Percentiles rank a stretch among this genome's conserved stretches.
Evolutionary conservation across 2,113 vertebrate genomes (phyloP).

Genomic region (Brachypodius melanocephalos): DNA sequence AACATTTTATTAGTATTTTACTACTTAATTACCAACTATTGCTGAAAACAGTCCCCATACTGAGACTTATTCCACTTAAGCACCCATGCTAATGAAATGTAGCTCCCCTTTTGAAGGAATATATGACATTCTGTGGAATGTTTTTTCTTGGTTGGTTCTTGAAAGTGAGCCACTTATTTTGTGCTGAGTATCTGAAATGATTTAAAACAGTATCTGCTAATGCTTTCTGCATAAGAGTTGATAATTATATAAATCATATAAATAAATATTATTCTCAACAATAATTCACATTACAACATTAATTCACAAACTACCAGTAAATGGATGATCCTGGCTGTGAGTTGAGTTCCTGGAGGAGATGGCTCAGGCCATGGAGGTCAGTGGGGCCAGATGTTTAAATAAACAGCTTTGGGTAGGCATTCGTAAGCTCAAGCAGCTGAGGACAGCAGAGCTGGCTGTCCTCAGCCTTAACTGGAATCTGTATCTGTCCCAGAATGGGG

Average conservation of each 20-base stretch:
- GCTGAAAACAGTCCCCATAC: not conserved
- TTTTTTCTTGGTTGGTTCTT: not conserved
- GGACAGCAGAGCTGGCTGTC: not conserved
- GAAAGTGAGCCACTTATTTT: constrained; percentile 25
- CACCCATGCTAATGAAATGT: not conserved
- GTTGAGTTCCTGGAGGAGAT: not conserved
- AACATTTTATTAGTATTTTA: constrained; percentile 38
- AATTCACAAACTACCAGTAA: not conserved
- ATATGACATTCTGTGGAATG: not conserved
- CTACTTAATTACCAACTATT: constrained; percentile 22
- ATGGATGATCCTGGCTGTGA: not conserved
- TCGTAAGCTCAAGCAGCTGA: not conserved
- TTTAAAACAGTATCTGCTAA: not conserved
- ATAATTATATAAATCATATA: not conserved
- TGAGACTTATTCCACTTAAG: not conserved
- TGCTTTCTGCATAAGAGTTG: not conserved
- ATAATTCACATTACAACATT: not conserved
- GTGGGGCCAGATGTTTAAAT: too few species aligned
- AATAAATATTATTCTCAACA: not conserved
- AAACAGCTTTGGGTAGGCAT: not conserved
- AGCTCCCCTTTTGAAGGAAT: not conserved
- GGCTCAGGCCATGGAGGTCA: not conserved
- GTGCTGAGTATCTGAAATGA: constrained; percentile 21
- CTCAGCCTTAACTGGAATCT: not conserved
- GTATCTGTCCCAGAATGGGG: not conserved